Evolutionary conservation across 92 coral and sea anemone genomes (phyloP).

Genomic region (Montipora capitata): DNA sequence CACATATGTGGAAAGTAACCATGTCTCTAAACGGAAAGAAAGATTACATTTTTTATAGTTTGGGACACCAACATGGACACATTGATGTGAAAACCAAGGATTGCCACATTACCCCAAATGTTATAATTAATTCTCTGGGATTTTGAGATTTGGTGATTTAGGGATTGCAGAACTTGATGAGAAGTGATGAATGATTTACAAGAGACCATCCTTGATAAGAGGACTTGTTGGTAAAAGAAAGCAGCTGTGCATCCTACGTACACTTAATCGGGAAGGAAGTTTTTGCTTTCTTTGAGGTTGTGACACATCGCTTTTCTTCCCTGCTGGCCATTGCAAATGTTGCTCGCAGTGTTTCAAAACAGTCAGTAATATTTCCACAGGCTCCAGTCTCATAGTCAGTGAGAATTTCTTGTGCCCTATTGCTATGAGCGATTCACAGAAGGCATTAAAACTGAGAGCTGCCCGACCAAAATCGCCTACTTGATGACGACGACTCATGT

Average conservation of each 20-base stretch:
- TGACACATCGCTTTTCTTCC: constrained; percentile 31
- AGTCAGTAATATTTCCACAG: constrained; percentile 68
- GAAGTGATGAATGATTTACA: not conserved
- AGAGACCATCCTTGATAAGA: not conserved
- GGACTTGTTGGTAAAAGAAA: constrained; percentile 72
- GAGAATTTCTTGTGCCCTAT: constrained; percentile 66
- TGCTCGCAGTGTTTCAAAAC: constrained; percentile 77
- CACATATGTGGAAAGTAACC: too few relatives aligned
- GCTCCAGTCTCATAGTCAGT: constrained; percentile 53
- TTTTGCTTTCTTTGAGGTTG: constrained; percentile 35
- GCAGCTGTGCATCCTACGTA: constrained; percentile 60
- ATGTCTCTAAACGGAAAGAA: too few relatives aligned
- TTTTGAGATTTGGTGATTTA: too few relatives aligned
- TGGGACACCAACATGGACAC: too few relatives aligned
- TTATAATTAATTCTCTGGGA: too few relatives aligned
- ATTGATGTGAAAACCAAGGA: too few relatives aligned
- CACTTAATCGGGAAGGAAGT: constrained; percentile 38
- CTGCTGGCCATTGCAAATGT: constrained; percentile 46
- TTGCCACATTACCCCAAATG: too few relatives aligned
- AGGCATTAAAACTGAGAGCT: constrained; percentile 74
- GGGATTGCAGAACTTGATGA: too few relatives aligned
- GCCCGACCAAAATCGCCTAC: constrained; percentile 71
- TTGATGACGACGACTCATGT: constrained; percentile 81
- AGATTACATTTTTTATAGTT: too few relatives aligned
- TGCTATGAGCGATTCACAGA: constrained; percentile 74